Percentiles rank a stretch among this genome's conserved stretches.
Evolutionary conservation across 2,888 invertebrate genomes (phyloP).

Genomic region (Deilephila porcellus): DNA sequence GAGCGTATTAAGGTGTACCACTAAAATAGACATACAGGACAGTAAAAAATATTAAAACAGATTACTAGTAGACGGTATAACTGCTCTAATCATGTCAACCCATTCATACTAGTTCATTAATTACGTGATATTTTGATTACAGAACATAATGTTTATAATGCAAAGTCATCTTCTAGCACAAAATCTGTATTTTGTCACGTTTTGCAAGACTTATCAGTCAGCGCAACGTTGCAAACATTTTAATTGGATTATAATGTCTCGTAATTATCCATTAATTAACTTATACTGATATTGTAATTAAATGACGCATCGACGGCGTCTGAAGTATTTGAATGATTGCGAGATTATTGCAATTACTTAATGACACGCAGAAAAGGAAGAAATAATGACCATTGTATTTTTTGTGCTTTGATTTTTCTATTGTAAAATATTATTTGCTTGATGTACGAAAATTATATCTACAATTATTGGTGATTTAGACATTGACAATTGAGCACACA

Average conservation of each 20-base stretch:
- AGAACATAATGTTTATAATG: neutral
- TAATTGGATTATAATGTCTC: conserved; percentile 31
- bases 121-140: neutral
- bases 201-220: neutral
- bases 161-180: neutral
- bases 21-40: no score
- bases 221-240: conserved; percentile 25
- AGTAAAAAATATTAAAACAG: no score
- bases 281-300: neutral
- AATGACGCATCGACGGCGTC: conserved; percentile 9
- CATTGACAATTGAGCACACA: no score
- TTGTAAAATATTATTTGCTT: no score
- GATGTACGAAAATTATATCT: no score
- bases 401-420: no score
- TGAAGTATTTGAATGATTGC: neutral
- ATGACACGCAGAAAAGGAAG: neutral
- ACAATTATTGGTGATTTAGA: no score
- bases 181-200: neutral
- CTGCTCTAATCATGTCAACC: no score
- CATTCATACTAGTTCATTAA: no score
- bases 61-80: no score
- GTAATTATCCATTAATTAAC: conserved; percentile 15
- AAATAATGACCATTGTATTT: no score
- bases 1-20: no score
- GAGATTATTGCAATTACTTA: neutral